Base-by-base conservation (phyloP, 2,113 vertebrate species). In the Nesospiza acunhae region DNA sequence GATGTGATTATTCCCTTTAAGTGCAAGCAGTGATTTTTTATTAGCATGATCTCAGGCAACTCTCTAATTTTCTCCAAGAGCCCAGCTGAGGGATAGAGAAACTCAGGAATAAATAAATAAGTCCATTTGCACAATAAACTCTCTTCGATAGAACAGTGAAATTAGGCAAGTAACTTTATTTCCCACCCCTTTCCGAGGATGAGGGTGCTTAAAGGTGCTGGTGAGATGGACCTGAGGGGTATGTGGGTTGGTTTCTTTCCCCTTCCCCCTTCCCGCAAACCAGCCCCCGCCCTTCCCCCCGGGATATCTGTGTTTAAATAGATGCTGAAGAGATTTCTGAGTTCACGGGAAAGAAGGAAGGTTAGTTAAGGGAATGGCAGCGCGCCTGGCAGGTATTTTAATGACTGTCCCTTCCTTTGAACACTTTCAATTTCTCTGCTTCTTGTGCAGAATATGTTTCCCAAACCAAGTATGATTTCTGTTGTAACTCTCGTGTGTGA, bases 351-450 rank as follows among this genome's bases (percentile, higher is more conserved):
- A 89, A 83, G 46, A 85, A 58, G 74, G 58, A 83, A 83, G 78
- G 74, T 93, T 93, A 74, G 58, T 79, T 60, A 82, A 63, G 75
- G 53, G 46, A 87, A 64, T 12, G 78, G 55, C 91, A 66, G 78
- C 9, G 15, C 10, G 33, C 81, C 74, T 58, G 67, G 84, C 89
- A 96, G 94, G 89, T 97, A 96, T 96, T 96, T 91, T 91, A 87
- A 85, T 95, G 84, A 93, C 75, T 11, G 18, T 88, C 72, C 70
- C 47, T 90, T 93, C 56, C 56, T 91, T 78, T 84, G 93, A 90
- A 88, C 75, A 23, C 42, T 82, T 83, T 15, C 50, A 62, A 28
- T 84, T 70, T 87, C 56, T 70, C 46, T 52, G 58, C 66, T 59
- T 59, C 64, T 92, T 77, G 91, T 59, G 33, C 35, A 41, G 68